Conservation (phyloP, 2,888 invertebrate species). For the Xylota segnis region DNA sequence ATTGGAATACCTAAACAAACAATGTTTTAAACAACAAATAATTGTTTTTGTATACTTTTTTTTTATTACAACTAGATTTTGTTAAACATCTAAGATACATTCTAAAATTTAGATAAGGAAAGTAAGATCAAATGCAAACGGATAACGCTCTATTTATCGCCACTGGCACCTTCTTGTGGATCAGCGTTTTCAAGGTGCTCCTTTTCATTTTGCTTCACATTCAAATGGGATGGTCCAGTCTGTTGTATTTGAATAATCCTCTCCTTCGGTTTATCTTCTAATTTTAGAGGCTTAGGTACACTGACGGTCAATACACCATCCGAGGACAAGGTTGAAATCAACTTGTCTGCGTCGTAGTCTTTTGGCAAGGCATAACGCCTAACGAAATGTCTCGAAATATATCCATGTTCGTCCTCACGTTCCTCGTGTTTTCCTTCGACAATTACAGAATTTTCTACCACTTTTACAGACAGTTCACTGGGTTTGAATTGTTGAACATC, state of each 20-base stretch:
- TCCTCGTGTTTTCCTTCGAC: slow-evolving; percentile 91
- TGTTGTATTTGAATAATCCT: slow-evolving; percentile 86
- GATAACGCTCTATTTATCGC: not conserved
- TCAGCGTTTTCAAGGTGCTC: slow-evolving; percentile 14
- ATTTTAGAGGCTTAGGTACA: slow-evolving; percentile 85
- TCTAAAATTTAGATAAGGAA: not conserved
- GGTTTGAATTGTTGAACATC: slow-evolving; percentile 90
- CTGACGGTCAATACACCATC: slow-evolving; percentile 92
- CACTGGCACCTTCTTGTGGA: not conserved
- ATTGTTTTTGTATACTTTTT: no score
- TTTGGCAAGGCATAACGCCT: slow-evolving; percentile 89
- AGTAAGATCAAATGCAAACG: not conserved
- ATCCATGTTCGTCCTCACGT: slow-evolving; percentile 89
- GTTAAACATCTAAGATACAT: not conserved
- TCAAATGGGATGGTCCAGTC: slow-evolving; percentile 84
- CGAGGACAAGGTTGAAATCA: slow-evolving; percentile 90
- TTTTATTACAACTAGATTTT: not conserved
- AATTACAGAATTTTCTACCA: slow-evolving; percentile 86
- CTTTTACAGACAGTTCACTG: slow-evolving; percentile 89
- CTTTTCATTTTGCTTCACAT: slow-evolving; percentile 58
- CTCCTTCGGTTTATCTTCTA: slow-evolving; percentile 81
- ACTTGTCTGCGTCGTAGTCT: slow-evolving; percentile 88
- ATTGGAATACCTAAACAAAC: no score
- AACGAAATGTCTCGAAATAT: slow-evolving; percentile 91
- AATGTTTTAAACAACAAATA: no score